These are phyloP conservation scores for Leptarthrus brevirostris DNA, from an alignment of 2,888 invertebrate genomes.

Conservation along the genomic window DNA sequence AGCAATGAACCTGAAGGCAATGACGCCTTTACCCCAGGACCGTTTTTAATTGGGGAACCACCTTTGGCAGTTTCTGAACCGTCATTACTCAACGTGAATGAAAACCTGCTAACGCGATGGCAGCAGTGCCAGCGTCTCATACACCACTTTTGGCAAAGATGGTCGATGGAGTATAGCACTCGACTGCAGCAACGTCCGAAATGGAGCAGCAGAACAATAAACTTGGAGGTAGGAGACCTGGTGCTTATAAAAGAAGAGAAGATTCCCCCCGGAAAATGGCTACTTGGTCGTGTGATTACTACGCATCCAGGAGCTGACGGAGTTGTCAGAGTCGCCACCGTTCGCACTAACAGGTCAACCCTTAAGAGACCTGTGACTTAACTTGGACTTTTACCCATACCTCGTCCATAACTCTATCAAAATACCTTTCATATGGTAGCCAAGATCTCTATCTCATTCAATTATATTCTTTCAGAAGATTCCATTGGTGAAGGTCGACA, in stretches of 20 bases:
- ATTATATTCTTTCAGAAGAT: no score
- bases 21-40: constrained; percentile 49
- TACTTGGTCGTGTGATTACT: no score
- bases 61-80: background rate
- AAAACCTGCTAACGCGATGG: background rate
- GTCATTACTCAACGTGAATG: background rate
- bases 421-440: no score
- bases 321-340: no score
- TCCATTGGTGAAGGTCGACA: no score
- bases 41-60: constrained; percentile 43
- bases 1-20: constrained; percentile 51
- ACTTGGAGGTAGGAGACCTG: no score
- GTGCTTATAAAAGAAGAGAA: no score
- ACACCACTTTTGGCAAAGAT: constrained; percentile 36
- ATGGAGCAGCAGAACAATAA: constrained; percentile 25
- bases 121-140: constrained; percentile 25
- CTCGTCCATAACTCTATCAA: no score
- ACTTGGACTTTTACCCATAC: background rate
- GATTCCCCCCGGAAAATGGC: no score
- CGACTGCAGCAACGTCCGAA: constrained; percentile 15
- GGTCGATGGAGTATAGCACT: constrained; percentile 30
- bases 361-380: background rate
- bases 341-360: no score
- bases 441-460: no score
- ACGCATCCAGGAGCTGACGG: no score